These are phyloP conservation scores for Sinocyclocheilus maitianheensis DNA, from an alignment of 2,113 vertebrate species.

Conservation along the genomic window DNA sequence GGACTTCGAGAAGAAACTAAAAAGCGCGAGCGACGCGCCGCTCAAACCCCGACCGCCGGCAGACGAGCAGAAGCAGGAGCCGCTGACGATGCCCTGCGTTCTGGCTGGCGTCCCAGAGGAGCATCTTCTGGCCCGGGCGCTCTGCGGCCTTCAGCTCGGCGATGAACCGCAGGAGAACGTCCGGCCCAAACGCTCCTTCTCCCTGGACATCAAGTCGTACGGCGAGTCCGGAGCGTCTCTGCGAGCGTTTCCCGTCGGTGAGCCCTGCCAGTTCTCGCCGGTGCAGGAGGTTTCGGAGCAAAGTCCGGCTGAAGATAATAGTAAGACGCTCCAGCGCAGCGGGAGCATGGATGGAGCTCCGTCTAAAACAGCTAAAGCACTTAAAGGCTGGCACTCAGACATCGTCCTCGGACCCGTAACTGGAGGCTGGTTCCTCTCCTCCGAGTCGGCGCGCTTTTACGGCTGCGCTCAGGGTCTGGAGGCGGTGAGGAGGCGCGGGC, in stretches of 20 bases:
- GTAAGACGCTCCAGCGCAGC: conserved; percentile 78
- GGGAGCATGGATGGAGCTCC: conserved; percentile 86
- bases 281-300: conserved; percentile 90
- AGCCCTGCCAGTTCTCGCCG: conserved; percentile 87
- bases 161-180: conserved; percentile 82
- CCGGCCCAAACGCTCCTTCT: conserved; percentile 90
- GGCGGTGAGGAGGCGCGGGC: conserved; percentile 77
- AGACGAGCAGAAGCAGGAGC: conserved; percentile 40
- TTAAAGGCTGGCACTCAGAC: conserved; percentile 95
- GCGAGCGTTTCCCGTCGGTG: conserved; percentile 60
- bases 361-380: conserved; percentile 49
- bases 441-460: conserved; percentile 84
- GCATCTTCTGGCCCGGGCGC: conserved; percentile 74
- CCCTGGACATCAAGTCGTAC: conserved; percentile 89
- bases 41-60: conserved; percentile 50
- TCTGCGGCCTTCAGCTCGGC: conserved; percentile 79
- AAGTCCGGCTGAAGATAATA: conserved; percentile 75
- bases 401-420: conserved; percentile 83
- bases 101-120: conserved; percentile 68
- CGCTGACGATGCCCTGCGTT: conserved; percentile 62
- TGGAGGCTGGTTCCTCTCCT: conserved; percentile 86
- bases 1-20: conserved; percentile 95
- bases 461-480: conserved; percentile 82
- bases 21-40: conserved; percentile 67
- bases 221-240: conserved; percentile 55